Conservation (phyloP, 2,797 vertebrate species). For the Ceryle rudis region DNA sequence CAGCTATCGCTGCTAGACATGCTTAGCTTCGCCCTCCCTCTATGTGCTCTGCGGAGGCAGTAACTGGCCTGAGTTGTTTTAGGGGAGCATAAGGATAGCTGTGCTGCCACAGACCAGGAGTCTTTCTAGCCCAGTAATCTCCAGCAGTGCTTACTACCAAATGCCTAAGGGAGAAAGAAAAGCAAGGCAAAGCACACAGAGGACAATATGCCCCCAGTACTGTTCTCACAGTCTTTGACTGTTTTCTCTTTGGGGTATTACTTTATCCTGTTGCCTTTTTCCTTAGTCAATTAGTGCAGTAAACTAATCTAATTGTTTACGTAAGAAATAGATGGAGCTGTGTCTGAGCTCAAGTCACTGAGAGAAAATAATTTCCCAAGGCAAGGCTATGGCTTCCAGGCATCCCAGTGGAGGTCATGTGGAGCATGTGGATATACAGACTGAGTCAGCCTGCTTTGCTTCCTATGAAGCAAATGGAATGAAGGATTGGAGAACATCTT, state of each 20-base stretch:
- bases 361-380: neutral
- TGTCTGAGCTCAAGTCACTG: neutral
- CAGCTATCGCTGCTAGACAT: neutral
- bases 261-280: neutral
- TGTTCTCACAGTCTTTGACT: neutral
- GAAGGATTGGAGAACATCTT: neutral
- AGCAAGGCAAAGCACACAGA: neutral
- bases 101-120: neutral
- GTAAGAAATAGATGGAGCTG: neutral
- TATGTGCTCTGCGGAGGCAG: neutral
- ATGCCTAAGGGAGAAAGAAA: neutral
- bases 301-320: neutral
- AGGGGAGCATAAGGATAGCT: neutral
- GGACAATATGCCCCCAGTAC: neutral
- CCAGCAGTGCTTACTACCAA: neutral
- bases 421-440: neutral
- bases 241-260: neutral
- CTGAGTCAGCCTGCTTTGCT: neutral
- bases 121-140: neutral
- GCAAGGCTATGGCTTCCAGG: neutral
- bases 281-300: neutral
- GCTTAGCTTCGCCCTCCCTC: neutral
- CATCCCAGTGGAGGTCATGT: neutral
- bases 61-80: neutral
- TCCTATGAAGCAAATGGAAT: neutral